A percentile compares a stretch with the other conserved stretches of the same genome.
Evolutionary conservation across 92 coral and sea anemone genomes (phyloP).

Genomic region (Siderastrea radians): DNA sequence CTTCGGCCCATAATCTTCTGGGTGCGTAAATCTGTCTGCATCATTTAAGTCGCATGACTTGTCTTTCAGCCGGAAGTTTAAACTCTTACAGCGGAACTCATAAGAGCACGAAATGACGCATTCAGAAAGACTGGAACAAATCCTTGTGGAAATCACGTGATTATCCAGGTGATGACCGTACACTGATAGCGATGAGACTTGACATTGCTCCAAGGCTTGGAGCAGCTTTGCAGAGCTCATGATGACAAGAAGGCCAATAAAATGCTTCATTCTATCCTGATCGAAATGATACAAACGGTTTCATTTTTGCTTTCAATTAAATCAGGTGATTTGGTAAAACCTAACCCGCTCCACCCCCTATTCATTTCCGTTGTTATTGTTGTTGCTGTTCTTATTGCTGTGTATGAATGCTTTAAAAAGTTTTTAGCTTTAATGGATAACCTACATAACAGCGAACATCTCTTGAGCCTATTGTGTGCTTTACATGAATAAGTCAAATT

Average conservation of each 20-base stretch:
- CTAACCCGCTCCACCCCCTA: no score
- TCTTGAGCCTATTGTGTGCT: no score
- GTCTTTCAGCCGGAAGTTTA: constrained; percentile 1
- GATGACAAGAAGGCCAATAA: neutral
- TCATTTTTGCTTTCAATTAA: neutral
- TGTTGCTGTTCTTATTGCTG: no score
- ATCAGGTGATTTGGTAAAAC: no score
- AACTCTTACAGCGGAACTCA: constrained; percentile 22
- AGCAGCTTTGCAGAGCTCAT: neutral
- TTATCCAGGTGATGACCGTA: neutral
- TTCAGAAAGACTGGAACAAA: neutral
- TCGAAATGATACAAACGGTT: neutral
- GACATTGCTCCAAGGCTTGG: neutral
- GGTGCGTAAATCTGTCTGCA: constrained; percentile 29
- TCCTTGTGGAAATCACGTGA: neutral
- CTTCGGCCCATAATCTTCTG: constrained; percentile 9
- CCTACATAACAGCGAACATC: no score
- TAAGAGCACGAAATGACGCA: constrained; percentile 6
- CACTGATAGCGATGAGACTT: neutral
- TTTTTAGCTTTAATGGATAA: no score
- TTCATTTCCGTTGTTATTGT: no score
- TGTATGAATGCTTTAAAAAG: no score
- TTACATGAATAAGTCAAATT: no score
- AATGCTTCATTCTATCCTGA: neutral
- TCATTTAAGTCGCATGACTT: constrained; percentile 37